Percentiles rank a stretch among this genome's conserved stretches.
These are phyloP conservation scores for Diplogasteroides magnus DNA, from an alignment of 1,140 invertebrate species.

Conservation along the genomic window DNA sequence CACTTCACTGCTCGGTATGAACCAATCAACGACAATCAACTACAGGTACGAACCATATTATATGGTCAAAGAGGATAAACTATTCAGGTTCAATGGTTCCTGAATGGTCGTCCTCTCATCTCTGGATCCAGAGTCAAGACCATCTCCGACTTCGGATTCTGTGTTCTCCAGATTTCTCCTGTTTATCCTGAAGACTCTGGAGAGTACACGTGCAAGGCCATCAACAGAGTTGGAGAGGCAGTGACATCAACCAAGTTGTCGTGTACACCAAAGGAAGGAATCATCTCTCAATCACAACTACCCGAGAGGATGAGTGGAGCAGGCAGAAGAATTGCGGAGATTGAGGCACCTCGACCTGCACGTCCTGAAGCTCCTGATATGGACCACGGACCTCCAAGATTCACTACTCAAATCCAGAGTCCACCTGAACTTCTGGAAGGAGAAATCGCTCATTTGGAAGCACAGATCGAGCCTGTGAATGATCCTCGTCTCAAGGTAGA, in stretches of 20 bases:
- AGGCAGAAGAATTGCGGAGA: constrained; percentile 83
- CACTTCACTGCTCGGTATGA: constrained; percentile 52
- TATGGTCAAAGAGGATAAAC: too few relatives aligned
- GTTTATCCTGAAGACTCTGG: constrained; percentile 81
- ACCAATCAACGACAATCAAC: constrained; percentile 48
- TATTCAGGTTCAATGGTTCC: constrained; percentile 40
- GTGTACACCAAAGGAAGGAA: constrained; percentile 79
- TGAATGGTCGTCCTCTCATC: constrained; percentile 45
- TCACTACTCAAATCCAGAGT: constrained; percentile 71
- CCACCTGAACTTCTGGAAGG: constrained; percentile 72
- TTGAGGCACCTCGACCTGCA: constrained; percentile 72
- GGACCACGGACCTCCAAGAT: constrained; percentile 81
- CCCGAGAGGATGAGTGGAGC: constrained; percentile 83
- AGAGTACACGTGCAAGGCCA: constrained; percentile 85
- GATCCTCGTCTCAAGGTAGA: constrained; percentile 87
- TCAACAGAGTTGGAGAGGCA: constrained; percentile 70
- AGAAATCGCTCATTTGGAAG: constrained; percentile 83
- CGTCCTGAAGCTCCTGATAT: constrained; percentile 59
- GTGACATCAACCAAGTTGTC: constrained; percentile 84
- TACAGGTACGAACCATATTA: constrained; percentile 14
- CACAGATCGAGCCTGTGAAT: constrained; percentile 77
- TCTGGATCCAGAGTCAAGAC: constrained; percentile 76
- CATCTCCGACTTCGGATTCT: constrained; percentile 89
- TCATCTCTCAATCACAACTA: constrained; percentile 82
- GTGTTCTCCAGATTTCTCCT: constrained; percentile 78